Evolutionary conservation across 1,140 invertebrate genomes (phyloP).

Genomic region (Ostrea edulis): DNA sequence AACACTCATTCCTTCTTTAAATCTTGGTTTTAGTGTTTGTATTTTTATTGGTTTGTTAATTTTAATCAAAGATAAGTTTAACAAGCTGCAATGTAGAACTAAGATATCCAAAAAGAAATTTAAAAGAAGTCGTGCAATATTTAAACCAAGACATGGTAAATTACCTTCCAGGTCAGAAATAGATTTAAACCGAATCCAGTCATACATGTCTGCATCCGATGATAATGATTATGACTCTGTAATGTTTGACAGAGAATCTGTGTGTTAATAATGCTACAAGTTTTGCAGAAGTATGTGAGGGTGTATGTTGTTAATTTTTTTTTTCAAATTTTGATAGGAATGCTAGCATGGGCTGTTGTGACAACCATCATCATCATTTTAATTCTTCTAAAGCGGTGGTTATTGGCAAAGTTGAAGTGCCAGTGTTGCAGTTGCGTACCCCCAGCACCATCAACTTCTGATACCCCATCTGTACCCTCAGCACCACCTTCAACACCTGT

Average conservation of each 20-base stretch:
- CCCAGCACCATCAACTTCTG: background rate
- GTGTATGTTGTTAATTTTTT: background rate
- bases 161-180: background rate
- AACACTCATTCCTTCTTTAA: background rate
- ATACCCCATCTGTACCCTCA: background rate
- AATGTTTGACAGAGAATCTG: constrained; percentile 7
- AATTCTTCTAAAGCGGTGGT: background rate
- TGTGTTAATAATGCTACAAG: constrained; percentile 9
- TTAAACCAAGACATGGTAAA: constrained; percentile 13
- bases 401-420: background rate
- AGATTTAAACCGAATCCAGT: background rate
- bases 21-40: background rate
- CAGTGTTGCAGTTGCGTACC: background rate
- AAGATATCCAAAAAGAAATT: background rate
- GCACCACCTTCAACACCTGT: background rate
- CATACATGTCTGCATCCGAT: constrained; percentile 9
- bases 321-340: background rate
- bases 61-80: constrained; percentile 6
- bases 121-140: background rate
- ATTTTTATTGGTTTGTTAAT: background rate
- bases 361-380: background rate
- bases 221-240: constrained; percentile 5
- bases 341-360: background rate
- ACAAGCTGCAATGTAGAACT: background rate
- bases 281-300: background rate